These are phyloP conservation scores for Brachirus orientalis DNA, from an alignment of 2,113 vertebrate genomes.

Conservation along the genomic window DNA sequence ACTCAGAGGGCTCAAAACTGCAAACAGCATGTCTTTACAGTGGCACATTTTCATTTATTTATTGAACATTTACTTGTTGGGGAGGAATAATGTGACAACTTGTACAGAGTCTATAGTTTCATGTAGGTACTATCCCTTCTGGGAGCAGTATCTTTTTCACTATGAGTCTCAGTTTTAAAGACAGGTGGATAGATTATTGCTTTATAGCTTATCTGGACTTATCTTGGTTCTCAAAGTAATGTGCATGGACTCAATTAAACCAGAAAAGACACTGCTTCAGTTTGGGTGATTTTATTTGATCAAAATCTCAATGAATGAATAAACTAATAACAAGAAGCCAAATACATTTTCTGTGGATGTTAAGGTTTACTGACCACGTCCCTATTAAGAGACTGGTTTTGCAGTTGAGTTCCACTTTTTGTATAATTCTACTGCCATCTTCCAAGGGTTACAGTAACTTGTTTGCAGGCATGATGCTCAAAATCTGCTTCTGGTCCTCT, in stretches of 20 bases:
- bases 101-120: slow-evolving; percentile 76
- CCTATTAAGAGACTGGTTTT: slow-evolving; percentile 58
- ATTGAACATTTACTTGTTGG: slow-evolving; percentile 76
- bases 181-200: slow-evolving; percentile 4
- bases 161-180: slow-evolving; percentile 20
- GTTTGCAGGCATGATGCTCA: slow-evolving; percentile 73
- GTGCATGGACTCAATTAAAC: slow-evolving; percentile 24
- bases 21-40: slow-evolving; percentile 66
- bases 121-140: slow-evolving; percentile 47
- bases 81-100: slow-evolving; percentile 66
- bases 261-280: slow-evolving; percentile 67
- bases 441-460: slow-evolving; percentile 61
- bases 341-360: slow-evolving; percentile 81
- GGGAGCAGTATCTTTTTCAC: slow-evolving; percentile 69
- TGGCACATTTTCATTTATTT: slow-evolving; percentile 80
- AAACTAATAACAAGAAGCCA: slow-evolving; percentile 81
- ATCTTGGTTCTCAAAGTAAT: slow-evolving; percentile 17
- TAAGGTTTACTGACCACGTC: slow-evolving; percentile 69
- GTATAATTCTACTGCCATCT: slow-evolving; percentile 80
- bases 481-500: slow-evolving; percentile 65
- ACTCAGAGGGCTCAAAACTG: slow-evolving; percentile 57
- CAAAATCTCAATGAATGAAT: slow-evolving; percentile 76
- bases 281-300: slow-evolving; percentile 40
- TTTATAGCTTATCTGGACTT: slow-evolving; percentile 28
- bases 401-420: slow-evolving; percentile 65